phyloP scores from a whole-genome alignment of 2,797 vertebrate genomes.

The Pseudochirops cupreus region DNA sequence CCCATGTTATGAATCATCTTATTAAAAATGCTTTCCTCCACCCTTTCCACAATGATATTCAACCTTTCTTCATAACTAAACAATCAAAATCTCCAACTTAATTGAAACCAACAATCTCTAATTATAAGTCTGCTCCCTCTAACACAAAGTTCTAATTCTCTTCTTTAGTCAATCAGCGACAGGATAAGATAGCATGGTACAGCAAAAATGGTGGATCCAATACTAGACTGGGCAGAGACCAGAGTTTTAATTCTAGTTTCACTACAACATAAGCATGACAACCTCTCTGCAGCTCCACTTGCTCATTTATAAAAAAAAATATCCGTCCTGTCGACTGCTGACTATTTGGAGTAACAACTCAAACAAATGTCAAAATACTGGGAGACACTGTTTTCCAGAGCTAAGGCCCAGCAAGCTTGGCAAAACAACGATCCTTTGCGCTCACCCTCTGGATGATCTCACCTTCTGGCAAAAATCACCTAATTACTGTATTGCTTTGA shows the following conservation, averaged over 20 bases:
- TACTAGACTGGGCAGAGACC: not conserved
- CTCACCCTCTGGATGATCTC: no score
- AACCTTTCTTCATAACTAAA: not conserved
- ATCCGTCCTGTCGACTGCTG: not conserved
- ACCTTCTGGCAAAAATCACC: no score
- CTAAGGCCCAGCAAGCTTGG: no score
- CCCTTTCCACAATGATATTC: not conserved
- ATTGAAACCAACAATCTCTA: not conserved
- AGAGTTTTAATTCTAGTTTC: not conserved
- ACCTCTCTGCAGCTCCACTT: not conserved
- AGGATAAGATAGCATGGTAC: not conserved
- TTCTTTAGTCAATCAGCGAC: not conserved
- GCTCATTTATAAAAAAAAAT: not conserved
- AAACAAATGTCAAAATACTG: not conserved
- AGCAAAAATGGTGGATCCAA: not conserved
- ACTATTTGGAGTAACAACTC: not conserved
- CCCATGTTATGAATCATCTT: conserved; percentile 8
- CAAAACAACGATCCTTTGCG: no score
- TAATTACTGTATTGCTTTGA: no score
- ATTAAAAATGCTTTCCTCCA: not conserved
- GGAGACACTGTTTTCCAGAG: no score
- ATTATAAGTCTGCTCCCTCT: not conserved
- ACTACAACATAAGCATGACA: not conserved
- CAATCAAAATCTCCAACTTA: not conserved
- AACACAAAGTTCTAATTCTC: not conserved